Evolutionary conservation across 2,888 invertebrate species (phyloP).

Genomic region (Merodon equestris): DNA sequence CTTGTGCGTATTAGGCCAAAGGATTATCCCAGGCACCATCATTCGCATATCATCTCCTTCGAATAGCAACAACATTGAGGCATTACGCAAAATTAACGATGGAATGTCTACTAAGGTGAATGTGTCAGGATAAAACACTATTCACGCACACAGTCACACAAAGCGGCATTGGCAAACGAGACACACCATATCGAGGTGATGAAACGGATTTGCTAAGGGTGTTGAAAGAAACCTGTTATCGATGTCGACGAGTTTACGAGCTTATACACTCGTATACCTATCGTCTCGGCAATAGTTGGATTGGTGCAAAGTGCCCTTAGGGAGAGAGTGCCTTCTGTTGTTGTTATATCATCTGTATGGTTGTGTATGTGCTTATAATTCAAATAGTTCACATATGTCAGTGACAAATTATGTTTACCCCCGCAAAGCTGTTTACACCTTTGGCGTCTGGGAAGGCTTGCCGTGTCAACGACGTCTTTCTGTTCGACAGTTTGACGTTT

Average conservation of each 20-base stretch:
- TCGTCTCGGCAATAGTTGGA: conserved; percentile 38
- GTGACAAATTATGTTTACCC: conserved; percentile 65
- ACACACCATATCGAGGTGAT: conserved; percentile 39
- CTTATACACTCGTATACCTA: too few relatives aligned
- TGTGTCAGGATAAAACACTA: conserved; percentile 48
- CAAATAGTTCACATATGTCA: conserved; percentile 65
- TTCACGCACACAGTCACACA: conserved; percentile 13
- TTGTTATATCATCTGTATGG: conserved; percentile 7
- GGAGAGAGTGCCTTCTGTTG: not conserved
- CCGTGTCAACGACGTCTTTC: conserved; percentile 19
- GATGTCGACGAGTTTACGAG: conserved; percentile 63
- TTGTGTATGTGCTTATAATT: conserved; percentile 36
- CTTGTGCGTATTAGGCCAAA: conserved; percentile 35
- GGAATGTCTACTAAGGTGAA: conserved; percentile 62
- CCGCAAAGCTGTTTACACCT: conserved; percentile 62
- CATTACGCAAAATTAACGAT: conserved; percentile 68
- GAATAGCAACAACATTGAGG: conserved; percentile 63
- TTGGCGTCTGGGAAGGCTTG: conserved; percentile 21
- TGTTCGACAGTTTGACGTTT: conserved; percentile 27
- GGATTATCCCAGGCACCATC: conserved; percentile 50
- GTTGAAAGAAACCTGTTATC: conserved; percentile 67
- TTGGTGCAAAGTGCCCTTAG: too few relatives aligned
- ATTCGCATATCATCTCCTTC: conserved; percentile 43
- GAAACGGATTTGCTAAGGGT: conserved; percentile 63
- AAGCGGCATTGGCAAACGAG: not conserved